Base-by-base conservation (phyloP, 2,113 vertebrate genomes). In the Campylomormyrus numenius region DNA sequence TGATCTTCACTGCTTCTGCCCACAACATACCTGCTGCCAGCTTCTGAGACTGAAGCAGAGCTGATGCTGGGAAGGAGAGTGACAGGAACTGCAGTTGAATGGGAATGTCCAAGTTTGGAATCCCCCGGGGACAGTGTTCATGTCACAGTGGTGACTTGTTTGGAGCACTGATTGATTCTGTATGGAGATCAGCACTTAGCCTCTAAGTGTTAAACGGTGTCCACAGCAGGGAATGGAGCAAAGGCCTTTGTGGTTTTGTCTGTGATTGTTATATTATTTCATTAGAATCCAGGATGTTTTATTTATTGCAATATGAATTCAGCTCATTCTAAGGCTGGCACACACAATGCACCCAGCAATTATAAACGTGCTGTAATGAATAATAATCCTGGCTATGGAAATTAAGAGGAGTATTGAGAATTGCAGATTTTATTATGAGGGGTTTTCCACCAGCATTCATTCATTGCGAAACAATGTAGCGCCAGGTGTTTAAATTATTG, bases 121-220 rank as follows among this genome's bases (percentile, higher is more conserved):
- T n/a, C 48, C 62, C 92, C 92, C 92, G 91, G 92, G 92, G 89
- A 85, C 52, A 15, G 87, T 27, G 52, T 89, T 56, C 19, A 0
- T 7, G 46, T 70, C 53, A 24, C 15, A 58, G 90, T 48, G 39
- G 53, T 45, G 19, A 13, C 15, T 90, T 90, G 85, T 66, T 8
- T 83, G 53, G 90, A 88, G 80, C 39, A 85, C 88, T 93, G 93
- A 94, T 93, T 94, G 94, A 94, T 93, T 94, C 90, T 91, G 70
- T 91, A 93, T 84, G 62, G 92, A 91, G 91, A 91, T 90, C 91
- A 85, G 88, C n/a, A 8, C 62, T 53, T 58, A 62, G 39, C 62
- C 11, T 35, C 46, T 80, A 42, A 8, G 2, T 15, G 85, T 56
- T 35, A 87, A 50, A 87, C 1, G n/a, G 24, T 46, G 48, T 83